These are phyloP conservation scores for Anser brachyrhynchus DNA, from an alignment of 2,113 vertebrate genomes.

Conservation along the genomic window DNA sequence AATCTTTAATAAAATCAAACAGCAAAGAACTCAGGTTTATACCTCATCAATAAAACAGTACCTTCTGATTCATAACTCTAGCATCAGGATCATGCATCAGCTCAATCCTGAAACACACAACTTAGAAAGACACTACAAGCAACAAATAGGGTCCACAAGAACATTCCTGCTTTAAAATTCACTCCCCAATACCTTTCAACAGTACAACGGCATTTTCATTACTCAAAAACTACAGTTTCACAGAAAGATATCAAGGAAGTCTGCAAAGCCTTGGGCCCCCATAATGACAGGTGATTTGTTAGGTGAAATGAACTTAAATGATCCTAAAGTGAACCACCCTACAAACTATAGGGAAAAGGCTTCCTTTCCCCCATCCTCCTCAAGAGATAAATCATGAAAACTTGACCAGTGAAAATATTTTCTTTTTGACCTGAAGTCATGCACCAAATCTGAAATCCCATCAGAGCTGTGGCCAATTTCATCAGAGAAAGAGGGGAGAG, in stretches of 20 bases:
- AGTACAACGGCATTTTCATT: not conserved
- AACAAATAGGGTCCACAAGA: not conserved
- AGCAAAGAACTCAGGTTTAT: not conserved
- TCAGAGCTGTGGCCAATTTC: not conserved
- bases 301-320: not conserved
- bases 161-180: not conserved
- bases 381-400: not conserved
- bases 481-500: not conserved
- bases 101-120: not conserved
- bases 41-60: not conserved
- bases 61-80: not conserved
- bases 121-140: not conserved
- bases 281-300: not conserved
- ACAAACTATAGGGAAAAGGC: not conserved
- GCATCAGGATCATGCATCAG: not conserved
- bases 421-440: not conserved
- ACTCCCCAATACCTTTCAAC: not conserved
- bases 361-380: not conserved
- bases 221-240: not conserved
- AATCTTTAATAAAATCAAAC: not conserved
- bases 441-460: not conserved
- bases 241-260: not conserved
- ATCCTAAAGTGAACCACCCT: not conserved
- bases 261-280: not conserved
- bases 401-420: not conserved